These are phyloP conservation scores for Xylota sylvarum DNA, from an alignment of 2,888 invertebrate genomes.

Conservation along the genomic window DNA sequence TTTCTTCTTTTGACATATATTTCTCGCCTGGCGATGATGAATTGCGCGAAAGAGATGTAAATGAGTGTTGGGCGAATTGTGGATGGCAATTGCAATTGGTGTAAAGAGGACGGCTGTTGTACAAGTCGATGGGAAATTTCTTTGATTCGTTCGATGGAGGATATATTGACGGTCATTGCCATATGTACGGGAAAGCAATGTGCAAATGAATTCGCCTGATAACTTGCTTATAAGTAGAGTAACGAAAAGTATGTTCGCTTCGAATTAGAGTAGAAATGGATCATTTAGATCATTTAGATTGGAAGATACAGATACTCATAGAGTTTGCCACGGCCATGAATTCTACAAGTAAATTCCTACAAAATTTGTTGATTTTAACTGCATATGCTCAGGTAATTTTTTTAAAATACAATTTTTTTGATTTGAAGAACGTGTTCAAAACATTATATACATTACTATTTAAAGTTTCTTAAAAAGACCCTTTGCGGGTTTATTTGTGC, in stretches of 20 bases:
- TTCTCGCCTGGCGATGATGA: conserved; percentile 68
- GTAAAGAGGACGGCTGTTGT: conserved; percentile 11
- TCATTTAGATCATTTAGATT: background rate
- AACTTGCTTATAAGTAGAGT: conserved; percentile 6
- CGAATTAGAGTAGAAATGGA: background rate
- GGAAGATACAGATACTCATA: too few species aligned
- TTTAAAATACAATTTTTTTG: too few species aligned
- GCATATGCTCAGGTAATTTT: too few species aligned
- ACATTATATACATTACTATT: too few species aligned
- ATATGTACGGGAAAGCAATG: conserved; percentile 51
- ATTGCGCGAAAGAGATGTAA: conserved; percentile 60
- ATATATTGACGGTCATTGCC: conserved; percentile 73
- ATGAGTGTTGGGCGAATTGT: conserved; percentile 42
- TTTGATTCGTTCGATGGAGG: conserved; percentile 47
- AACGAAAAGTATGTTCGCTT: conserved; percentile 48
- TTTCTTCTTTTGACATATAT: conserved; percentile 78
- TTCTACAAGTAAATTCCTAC: too few species aligned
- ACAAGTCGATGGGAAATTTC: conserved; percentile 46
- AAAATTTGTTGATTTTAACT: too few species aligned
- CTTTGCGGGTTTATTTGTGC: too few species aligned
- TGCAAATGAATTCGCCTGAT: conserved; percentile 38
- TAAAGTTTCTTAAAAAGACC: too few species aligned
- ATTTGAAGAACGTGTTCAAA: too few species aligned
- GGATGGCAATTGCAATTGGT: background rate
- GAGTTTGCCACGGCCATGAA: too few species aligned